Conservation (phyloP, 2,797 vertebrate genomes). For the Poliocrania exsul region DNA sequence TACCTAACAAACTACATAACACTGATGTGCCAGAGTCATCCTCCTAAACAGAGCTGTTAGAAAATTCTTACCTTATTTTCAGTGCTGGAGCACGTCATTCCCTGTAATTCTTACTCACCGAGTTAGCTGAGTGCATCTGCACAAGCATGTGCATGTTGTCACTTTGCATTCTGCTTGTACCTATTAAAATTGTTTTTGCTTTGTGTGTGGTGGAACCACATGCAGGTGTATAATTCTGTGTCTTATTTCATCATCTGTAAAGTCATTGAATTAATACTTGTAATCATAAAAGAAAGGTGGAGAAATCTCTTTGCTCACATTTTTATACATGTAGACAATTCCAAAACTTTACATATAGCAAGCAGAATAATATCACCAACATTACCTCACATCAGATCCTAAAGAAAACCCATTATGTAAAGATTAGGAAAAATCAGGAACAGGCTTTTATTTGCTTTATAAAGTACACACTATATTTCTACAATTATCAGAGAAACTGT, state of each 20-base stretch:
- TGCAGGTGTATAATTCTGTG: background rate
- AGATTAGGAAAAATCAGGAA: background rate
- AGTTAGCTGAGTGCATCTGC: background rate
- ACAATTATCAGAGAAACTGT: background rate
- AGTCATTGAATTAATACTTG: background rate
- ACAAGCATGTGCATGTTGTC: background rate
- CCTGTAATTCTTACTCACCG: background rate
- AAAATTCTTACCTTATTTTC: conserved; percentile 8
- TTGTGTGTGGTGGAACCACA: background rate
- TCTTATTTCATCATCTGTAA: background rate
- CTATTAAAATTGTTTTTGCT: background rate
- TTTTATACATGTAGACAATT: background rate
- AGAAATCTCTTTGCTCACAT: background rate
- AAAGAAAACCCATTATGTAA: background rate
- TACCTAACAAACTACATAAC: background rate
- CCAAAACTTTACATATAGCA: background rate
- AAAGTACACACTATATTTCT: background rate
- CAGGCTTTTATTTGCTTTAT: background rate
- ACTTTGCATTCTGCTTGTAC: background rate
- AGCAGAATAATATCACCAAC: background rate
- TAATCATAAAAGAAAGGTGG: background rate
- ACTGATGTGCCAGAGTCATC: background rate
- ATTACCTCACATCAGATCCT: background rate
- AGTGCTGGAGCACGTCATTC: background rate
- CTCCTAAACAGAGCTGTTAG: background rate